Base-by-base conservation (phyloP, 2,113 vertebrate genomes). In the Vulpes lagopus region DNA sequence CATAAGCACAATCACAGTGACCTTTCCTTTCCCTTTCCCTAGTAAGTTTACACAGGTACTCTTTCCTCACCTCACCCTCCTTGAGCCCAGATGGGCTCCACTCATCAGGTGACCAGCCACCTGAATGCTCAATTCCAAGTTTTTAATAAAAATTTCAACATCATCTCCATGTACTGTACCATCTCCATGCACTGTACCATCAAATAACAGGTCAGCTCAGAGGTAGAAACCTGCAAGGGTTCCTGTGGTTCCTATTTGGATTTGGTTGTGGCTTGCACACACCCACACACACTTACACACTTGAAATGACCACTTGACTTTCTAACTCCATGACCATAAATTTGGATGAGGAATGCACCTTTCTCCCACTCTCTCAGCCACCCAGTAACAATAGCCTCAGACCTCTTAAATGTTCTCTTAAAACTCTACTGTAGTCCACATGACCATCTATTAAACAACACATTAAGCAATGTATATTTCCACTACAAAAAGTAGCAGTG, bases 101-200 rank as follows among this genome's bases (percentile, higher is more conserved):
- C 10, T 93, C 86, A 79, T 43, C 43, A 43, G 43, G 43, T 82
- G 76, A 30, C 43, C 22, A 78, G 32, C 49, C 78, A 84, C 57
- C 49, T 43, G 8, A 94, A 84, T 57, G 53, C 57, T 53, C 10
- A 92, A 65, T 89, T 87, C 23, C 4, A 84, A 74, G 7, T 93
- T 87, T 96, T 78, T 55, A 94, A 53, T 35, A 81, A 49, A 81
- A 83, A 88, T 74, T 95, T 82, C 22, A 27, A 22, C 2, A 43
- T 49, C 76, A 60, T 86, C 57, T 86, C 23, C 27, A 69, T 43
- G 2, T n/a, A 78, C 23, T 43, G 43, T 43, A 43, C 43, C 76
- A 60, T 86, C 62, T 89, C 23, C 32, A 73, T 51, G 2, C 27
- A 71, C 27, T 78, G 14, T 51, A 4, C 60, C 73, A 94, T 89